Evolutionary conservation across 1,140 invertebrate genomes (phyloP), one percentile per base, ranked within the genome.

Genomic region (Adelges cooleyi): DNA sequence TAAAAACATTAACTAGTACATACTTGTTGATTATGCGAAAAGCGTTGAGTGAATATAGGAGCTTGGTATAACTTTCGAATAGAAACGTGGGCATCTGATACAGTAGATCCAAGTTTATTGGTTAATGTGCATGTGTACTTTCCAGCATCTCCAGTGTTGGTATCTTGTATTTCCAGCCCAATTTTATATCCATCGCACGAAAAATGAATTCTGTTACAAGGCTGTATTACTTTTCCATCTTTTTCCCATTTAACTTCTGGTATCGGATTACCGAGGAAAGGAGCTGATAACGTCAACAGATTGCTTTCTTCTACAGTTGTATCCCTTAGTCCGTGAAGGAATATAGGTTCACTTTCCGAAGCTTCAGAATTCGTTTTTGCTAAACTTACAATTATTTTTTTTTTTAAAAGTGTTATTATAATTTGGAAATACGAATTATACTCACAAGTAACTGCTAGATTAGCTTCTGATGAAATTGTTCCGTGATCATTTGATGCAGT

Each of bases 171-270:
- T 69, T 84, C 84, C 11, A 95, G 72, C 6, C 84, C 85, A 53
- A 88, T 82, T 74, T 83, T 86, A 71, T 85, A 86, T 9, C 89
- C 89, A 75, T 92, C 88, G 70, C 88, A 92, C 5, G 82, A 86
- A 48, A 87, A 78, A 44, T 84, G 73, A 2, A 86, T 70, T 48
- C 81, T 81, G 29, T 89, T 84, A 42, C 79, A 82, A 3, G 83
- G 80, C 29, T 72, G 69, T 2, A 92, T 66, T 1, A 82, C 79
- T 62, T 80, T 73, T 3, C 85, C 87, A 74, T 93, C 84, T 73
- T 90, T 91, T 22, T 77, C 84, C 92, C 92, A 95, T 65, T 77
- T 78, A 10, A 92, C 83, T 48, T 89, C 84, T 1, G 92, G 91
- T 67, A 92, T 80, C 0, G 92, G 92, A 78, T 92, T 92, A n/a